Conservation (phyloP, 2,797 vertebrate species). For the Darevskia mixta region DNA sequence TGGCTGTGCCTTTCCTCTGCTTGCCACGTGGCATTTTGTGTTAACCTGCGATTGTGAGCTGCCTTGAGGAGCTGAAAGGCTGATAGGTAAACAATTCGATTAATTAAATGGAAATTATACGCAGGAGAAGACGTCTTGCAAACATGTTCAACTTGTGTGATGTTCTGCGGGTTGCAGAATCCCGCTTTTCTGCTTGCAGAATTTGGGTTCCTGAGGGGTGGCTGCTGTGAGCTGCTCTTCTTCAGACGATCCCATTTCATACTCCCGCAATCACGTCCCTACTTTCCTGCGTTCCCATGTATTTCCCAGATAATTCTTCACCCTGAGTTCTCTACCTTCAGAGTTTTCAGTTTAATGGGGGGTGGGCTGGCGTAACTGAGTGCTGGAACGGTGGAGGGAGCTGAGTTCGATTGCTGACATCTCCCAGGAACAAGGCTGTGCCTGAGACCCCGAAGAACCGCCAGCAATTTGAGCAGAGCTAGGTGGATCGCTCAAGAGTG, state of each 20-base stretch:
- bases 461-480: no score
- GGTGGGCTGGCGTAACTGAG: not conserved
- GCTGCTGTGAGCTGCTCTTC: not conserved
- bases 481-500: no score
- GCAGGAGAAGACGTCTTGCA: not conserved
- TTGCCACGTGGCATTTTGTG: not conserved
- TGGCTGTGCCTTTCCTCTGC: not conserved
- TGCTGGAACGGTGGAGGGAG: not conserved
- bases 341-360: not conserved
- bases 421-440: no score
- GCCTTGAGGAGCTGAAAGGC: not conserved
- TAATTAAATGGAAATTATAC: not conserved
- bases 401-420: not conserved
- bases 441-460: no score
- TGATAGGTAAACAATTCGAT: not conserved
- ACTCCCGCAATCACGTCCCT: no score
- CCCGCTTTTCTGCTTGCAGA: not conserved
- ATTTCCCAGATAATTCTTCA: not conserved
- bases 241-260: no score
- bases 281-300: no score
- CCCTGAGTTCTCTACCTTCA: not conserved
- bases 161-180: not conserved
- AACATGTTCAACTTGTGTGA: not conserved
- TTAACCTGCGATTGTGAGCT: not conserved
- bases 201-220: not conserved